Percentiles rank a stretch among this genome's conserved stretches.
Evolutionary conservation across 2,888 invertebrate species (phyloP).

Genomic region (Steinernema hermaphroditum): DNA sequence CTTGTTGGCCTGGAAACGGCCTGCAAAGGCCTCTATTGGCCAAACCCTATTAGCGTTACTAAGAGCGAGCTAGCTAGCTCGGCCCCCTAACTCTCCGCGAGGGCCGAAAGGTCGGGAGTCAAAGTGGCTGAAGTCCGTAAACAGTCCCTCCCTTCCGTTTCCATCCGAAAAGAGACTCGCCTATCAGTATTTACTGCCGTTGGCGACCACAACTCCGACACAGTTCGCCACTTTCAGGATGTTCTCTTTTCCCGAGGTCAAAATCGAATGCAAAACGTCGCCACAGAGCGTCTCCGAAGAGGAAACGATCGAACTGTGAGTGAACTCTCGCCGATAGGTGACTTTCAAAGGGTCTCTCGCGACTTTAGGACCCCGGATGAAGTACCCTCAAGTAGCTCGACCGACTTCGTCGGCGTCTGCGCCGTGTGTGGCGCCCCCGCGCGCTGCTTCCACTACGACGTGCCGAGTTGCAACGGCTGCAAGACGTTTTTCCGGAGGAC

Average conservation of each 20-base stretch:
- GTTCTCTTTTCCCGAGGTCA: constrained; percentile 15
- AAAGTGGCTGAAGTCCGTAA: no score
- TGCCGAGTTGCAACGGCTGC: constrained; percentile 23
- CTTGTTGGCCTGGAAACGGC: not conserved
- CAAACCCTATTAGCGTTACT: no score
- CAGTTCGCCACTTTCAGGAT: constrained; percentile 9
- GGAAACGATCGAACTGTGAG: not conserved
- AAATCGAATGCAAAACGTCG: constrained; percentile 4
- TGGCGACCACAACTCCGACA: not conserved
- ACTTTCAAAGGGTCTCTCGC: not conserved
- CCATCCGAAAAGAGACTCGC: not conserved
- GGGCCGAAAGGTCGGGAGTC: no score
- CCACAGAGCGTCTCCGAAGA: constrained; percentile 7
- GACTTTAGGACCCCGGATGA: not conserved
- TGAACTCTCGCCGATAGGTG: not conserved
- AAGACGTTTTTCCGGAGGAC: constrained; percentile 30
- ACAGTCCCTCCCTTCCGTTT: no score
- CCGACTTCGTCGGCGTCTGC: not conserved
- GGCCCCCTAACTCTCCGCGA: no score
- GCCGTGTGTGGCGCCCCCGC: constrained; percentile 14
- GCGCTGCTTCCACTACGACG: constrained; percentile 29
- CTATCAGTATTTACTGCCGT: not conserved
- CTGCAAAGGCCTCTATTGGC: no score
- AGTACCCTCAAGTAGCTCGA: constrained; percentile 1
- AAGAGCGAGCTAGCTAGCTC: no score